phyloP scores from a whole-genome alignment of 2,797 vertebrate species.

The Melanotaenia maccullochi region DNA sequence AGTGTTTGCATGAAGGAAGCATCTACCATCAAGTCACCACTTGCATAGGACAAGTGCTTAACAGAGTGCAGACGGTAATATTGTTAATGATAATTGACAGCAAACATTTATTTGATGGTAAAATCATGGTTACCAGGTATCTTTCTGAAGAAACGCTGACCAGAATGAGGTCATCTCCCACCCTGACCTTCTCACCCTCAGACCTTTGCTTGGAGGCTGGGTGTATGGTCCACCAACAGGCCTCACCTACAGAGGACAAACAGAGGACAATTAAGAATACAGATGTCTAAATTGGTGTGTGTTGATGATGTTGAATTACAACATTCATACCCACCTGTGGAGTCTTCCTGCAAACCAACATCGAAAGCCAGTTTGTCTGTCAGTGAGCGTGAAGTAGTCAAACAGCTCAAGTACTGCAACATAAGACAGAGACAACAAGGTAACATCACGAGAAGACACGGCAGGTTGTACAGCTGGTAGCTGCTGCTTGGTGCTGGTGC shows the following conservation, averaged over 20 bases:
- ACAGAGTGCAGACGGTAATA: constrained; percentile 7
- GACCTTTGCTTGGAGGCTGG: constrained; percentile 95
- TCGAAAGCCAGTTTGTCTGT: constrained; percentile 96
- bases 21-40: constrained; percentile 93
- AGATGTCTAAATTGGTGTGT: neutral
- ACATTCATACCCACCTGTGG: constrained; percentile 82
- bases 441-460: neutral
- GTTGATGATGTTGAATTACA: too few species aligned
- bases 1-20: constrained; percentile 98
- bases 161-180: constrained; percentile 94
- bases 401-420: constrained; percentile 90
- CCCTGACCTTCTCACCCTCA: constrained; percentile 94
- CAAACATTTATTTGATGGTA: neutral
- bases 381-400: constrained; percentile 93
- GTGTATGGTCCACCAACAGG: constrained; percentile 97
- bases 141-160: constrained; percentile 96
- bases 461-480: neutral
- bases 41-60: constrained; percentile 94
- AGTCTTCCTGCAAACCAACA: constrained; percentile 93
- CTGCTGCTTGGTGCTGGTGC: neutral
- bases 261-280: neutral
- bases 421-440: constrained; percentile 20
- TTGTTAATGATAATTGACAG: constrained; percentile 8
- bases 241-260: constrained; percentile 83
- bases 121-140: constrained; percentile 86